Conservation (phyloP, 2,888 invertebrate species). For the Panopea generosa region DNA sequence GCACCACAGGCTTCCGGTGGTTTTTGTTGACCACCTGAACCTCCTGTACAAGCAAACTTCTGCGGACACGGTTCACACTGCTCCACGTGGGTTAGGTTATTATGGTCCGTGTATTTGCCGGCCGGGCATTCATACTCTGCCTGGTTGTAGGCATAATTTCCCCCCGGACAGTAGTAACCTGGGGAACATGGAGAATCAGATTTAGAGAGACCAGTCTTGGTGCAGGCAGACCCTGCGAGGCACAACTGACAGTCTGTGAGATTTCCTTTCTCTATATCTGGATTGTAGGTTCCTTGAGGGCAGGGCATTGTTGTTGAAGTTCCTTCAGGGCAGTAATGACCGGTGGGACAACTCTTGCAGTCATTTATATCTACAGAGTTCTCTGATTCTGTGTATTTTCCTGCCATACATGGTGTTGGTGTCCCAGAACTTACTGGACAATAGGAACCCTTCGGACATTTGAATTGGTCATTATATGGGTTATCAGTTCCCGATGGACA, state of each 20-base stretch:
- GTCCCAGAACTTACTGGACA: conserved; percentile 71
- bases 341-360: conserved; percentile 76
- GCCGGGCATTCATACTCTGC: conserved; percentile 81
- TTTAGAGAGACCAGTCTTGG: conserved; percentile 72
- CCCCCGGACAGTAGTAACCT: conserved; percentile 83
- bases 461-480: conserved; percentile 72
- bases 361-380: conserved; percentile 71
- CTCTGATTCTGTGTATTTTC: conserved; percentile 81
- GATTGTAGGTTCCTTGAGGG: conserved; percentile 80
- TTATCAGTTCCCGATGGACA: conserved; percentile 80
- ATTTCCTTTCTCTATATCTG: conserved; percentile 62
- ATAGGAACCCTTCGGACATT: conserved; percentile 81
- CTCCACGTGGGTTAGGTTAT: conserved; percentile 78
- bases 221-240: conserved; percentile 80
- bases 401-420: conserved; percentile 78
- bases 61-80: conserved; percentile 79
- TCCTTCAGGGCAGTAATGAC: conserved; percentile 71
- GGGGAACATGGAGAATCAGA: conserved; percentile 80
- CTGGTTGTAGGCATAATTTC: conserved; percentile 78
- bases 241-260: conserved; percentile 73
- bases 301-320: conserved; percentile 76
- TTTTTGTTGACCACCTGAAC: conserved; percentile 82
- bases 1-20: conserved; percentile 80
- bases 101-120: conserved; percentile 80
- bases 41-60: conserved; percentile 76